Conservation (phyloP, 2,888 invertebrate genomes). For the Tetragonisca angustula region DNA sequence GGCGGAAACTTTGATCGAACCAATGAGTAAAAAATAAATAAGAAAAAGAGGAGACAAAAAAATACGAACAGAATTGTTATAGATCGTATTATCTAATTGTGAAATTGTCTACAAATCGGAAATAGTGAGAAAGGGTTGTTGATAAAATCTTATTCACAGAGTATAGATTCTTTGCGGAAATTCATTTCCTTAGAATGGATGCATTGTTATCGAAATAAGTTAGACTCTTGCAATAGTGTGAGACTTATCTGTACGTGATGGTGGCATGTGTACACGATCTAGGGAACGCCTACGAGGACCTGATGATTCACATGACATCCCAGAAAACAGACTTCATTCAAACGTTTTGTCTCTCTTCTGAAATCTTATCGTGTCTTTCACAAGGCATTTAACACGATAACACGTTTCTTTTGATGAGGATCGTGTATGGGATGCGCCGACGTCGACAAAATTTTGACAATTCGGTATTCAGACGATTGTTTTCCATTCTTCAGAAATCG, state of each 20-base stretch:
- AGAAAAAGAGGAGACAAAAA: too few species aligned
- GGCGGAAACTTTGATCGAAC: not conserved
- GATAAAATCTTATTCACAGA: slow-evolving; percentile 28
- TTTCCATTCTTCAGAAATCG: not conserved
- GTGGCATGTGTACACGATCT: slow-evolving; percentile 6
- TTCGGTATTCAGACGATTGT: not conserved
- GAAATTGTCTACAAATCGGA: slow-evolving; percentile 52
- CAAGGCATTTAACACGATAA: slow-evolving; percentile 16
- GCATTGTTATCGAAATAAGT: slow-evolving; percentile 50
- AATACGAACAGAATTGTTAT: not conserved
- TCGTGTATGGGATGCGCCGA: not conserved
- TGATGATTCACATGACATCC: slow-evolving; percentile 67
- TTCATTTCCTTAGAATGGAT: slow-evolving; percentile 58
- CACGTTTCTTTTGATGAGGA: not conserved
- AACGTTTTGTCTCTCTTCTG: slow-evolving; percentile 35
- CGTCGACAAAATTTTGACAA: not conserved
- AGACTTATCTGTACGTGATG: slow-evolving; percentile 44
- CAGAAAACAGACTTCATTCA: slow-evolving; percentile 54
- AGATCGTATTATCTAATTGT: slow-evolving; percentile 16
- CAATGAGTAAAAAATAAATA: not conserved
- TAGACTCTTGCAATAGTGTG: slow-evolving; percentile 32
- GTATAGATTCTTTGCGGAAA: slow-evolving; percentile 33
- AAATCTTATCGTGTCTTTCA: slow-evolving; percentile 6
- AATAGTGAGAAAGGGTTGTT: slow-evolving; percentile 18
- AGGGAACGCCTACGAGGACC: slow-evolving; percentile 63